These are phyloP conservation scores for Pseudomyrmex flavicornis DNA, from an alignment of 1,140 invertebrate genomes.

Conservation along the genomic window DNA sequence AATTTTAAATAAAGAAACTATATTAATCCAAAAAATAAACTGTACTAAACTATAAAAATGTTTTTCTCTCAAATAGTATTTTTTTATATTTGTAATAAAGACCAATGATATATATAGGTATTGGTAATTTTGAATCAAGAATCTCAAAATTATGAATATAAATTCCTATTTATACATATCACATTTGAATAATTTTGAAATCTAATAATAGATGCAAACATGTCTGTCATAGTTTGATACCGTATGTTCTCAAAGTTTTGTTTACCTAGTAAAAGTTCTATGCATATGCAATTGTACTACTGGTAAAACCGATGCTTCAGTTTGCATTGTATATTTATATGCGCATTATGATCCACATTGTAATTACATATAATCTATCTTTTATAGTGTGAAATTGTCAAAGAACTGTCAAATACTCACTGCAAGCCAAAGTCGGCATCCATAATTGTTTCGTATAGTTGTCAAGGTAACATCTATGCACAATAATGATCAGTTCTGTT, in stretches of 20 bases:
- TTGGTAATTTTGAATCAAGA: background rate
- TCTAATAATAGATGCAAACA: background rate
- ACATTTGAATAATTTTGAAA: background rate
- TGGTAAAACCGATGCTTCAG: constrained; percentile 80
- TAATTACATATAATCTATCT: constrained; percentile 33
- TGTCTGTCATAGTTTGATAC: background rate
- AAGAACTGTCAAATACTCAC: constrained; percentile 52
- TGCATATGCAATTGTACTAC: constrained; percentile 79
- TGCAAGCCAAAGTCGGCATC: constrained; percentile 60
- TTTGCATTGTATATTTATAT: constrained; percentile 81
- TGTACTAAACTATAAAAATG: background rate
- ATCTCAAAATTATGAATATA: background rate
- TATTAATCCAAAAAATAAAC: background rate
- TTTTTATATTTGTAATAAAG: too few relatives aligned
- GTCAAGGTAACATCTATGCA: constrained; percentile 65
- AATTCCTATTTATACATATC: background rate
- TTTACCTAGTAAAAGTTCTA: constrained; percentile 78
- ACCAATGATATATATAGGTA: too few relatives aligned
- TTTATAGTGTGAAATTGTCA: constrained; percentile 51
- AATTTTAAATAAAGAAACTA: background rate
- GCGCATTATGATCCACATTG: constrained; percentile 58
- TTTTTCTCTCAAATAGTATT: background rate
- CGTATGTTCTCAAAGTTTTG: constrained; percentile 31
- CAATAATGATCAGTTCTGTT: constrained; percentile 61
- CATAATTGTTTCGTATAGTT: constrained; percentile 76